phyloP scores from a whole-genome alignment of 2,888 invertebrate species.

The Drosophila paramelanica region DNA sequence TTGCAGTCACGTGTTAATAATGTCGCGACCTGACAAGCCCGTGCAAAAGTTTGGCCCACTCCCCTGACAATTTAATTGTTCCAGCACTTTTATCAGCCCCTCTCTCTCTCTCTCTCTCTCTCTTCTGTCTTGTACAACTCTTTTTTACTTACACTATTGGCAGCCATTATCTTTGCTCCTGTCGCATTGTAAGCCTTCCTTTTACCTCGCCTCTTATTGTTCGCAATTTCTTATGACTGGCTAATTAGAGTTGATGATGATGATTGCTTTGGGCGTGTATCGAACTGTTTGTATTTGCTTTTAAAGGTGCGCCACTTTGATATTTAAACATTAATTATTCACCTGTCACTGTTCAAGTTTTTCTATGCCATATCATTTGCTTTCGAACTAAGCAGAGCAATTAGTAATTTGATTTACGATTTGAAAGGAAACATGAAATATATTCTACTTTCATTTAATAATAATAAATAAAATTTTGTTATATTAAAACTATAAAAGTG shows the following conservation, averaged over 20 bases:
- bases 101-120: not conserved
- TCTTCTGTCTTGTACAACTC: not conserved
- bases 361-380: not conserved
- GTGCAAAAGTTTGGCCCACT: constrained; percentile 5
- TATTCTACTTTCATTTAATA: no score
- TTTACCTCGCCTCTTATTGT: constrained; percentile 7
- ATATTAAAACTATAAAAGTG: no score
- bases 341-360: not conserved
- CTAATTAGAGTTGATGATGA: constrained; percentile 41
- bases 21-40: constrained; percentile 49
- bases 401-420: constrained; percentile 1
- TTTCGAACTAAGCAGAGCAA: constrained; percentile 4
- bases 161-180: constrained; percentile 26
- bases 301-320: constrained; percentile 22
- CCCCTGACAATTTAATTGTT: constrained; percentile 24
- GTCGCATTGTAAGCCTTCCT: constrained; percentile 1
- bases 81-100: not conserved
- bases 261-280: constrained; percentile 21
- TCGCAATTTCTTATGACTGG: constrained; percentile 12
- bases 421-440: not conserved
- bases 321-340: constrained; percentile 9
- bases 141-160: constrained; percentile 17
- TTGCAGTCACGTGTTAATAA: constrained; percentile 75
- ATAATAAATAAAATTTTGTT: no score
- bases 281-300: constrained; percentile 2